phyloP scores from a whole-genome alignment of 92 coral and sea anemone species.

The Scolanthus callimorphus region DNA sequence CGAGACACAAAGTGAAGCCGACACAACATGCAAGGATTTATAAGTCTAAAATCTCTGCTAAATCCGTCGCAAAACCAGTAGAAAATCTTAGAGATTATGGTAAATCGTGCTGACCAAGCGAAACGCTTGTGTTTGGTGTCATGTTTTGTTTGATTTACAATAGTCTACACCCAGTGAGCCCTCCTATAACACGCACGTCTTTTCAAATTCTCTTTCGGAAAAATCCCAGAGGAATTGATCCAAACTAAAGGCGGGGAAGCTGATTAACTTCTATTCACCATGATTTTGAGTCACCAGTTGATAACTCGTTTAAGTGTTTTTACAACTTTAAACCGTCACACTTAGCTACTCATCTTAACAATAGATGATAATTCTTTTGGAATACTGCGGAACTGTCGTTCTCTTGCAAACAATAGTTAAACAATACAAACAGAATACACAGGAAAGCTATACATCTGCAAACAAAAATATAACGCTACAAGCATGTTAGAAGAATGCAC shows the following conservation, averaged over 20 bases:
- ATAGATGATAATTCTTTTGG: neutral
- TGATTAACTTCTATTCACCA: neutral
- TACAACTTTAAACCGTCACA: neutral
- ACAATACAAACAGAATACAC: neutral
- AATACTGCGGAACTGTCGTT: neutral
- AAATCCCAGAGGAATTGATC: neutral
- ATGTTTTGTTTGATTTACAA: neutral
- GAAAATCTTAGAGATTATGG: too few relatives aligned
- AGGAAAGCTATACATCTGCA: neutral
- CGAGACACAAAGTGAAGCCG: slow-evolving; percentile 23
- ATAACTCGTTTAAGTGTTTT: neutral
- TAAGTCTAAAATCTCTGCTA: neutral
- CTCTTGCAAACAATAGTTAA: neutral
- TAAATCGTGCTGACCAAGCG: neutral
- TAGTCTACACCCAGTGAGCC: neutral
- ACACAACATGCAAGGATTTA: neutral
- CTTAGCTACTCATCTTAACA: neutral
- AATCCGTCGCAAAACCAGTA: too few relatives aligned
- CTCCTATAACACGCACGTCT: neutral
- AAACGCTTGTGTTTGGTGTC: neutral
- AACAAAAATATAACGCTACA: neutral
- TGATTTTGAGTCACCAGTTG: neutral
- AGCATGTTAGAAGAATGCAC: neutral
- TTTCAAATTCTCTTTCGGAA: neutral
- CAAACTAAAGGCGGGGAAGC: neutral